Evolutionary conservation across 2,888 invertebrate species (phyloP), one percentile per base, ranked within the genome.

Genomic region (Beris chalybata): DNA sequence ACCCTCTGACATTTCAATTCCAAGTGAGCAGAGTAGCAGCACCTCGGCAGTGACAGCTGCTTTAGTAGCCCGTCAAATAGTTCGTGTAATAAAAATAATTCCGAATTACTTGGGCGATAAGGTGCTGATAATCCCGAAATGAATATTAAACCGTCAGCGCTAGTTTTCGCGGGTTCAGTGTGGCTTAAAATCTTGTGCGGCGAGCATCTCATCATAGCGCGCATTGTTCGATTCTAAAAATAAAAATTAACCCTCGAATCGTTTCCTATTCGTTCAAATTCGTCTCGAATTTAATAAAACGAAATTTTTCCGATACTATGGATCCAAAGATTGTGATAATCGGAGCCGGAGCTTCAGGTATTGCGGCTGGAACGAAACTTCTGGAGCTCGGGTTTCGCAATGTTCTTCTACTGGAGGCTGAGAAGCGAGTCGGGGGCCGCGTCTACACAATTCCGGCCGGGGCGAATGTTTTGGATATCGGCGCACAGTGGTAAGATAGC

Each of bases 401-500:
- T 71, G 84, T 88, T 2, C 70, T 85, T 44, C 80, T 88, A 0
- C 74, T 89, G 52, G 89, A 89, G 75, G 87, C 86, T 1, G 85
- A 85, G 70, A 79, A 84, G 70, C 82, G 87, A 44, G 82, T 89
- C 61, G 89, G 89, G 0, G 89, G 89, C 1, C 82, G 89, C 66
- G 81, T 89, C 22, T 72, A 80, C 58, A 83, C 85, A 0, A 79
- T 84, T 3, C 78, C 81, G 0, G 85, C 83, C 70, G 86, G 83
- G 1, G 84, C 84, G 0, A 84, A 82, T 69, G 78, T 84, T 5
- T 80, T 91, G 5, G 92, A 92, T 75, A 74, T 91, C 58, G 92
- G 92, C 0, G 92, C 90, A 54, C 90, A 92, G 71, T 92, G 91
- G 91, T 88, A 71, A 64, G 48, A 48, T n/a, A 4, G 6, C n/a